These are phyloP conservation scores for Esperia sulphurella DNA, from an alignment of 2,888 invertebrate species.

Conservation along the genomic window DNA sequence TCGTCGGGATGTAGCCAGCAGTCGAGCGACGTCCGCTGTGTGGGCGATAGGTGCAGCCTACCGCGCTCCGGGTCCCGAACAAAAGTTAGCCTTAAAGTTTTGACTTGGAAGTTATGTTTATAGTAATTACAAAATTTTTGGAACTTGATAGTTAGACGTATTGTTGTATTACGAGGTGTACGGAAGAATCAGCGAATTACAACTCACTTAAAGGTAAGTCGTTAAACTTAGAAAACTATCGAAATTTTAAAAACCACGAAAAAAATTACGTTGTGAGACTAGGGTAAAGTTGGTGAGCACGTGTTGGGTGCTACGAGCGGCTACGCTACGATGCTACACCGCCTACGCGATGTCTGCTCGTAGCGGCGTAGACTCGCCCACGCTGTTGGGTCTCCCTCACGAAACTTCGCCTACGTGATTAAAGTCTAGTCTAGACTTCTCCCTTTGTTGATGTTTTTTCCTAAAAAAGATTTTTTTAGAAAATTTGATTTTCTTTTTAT, in stretches of 20 bases:
- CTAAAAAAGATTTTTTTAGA: too few relatives aligned
- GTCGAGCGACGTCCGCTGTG: conserved; percentile 62
- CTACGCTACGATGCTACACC: conserved; percentile 59
- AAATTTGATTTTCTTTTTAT: too few relatives aligned
- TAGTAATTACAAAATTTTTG: too few relatives aligned
- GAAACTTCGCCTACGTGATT: conserved; percentile 26
- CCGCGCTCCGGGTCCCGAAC: neutral
- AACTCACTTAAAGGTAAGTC: too few relatives aligned
- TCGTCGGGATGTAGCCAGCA: conserved; percentile 70
- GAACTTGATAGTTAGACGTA: too few relatives aligned
- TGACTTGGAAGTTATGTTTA: too few relatives aligned
- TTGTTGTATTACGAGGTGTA: too few relatives aligned
- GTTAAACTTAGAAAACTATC: too few relatives aligned
- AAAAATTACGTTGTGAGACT: neutral
- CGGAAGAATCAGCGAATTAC: too few relatives aligned
- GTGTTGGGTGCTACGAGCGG: conserved; percentile 46
- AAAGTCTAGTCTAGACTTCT: neutral
- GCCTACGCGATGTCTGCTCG: conserved; percentile 69
- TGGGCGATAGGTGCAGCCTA: conserved; percentile 26
- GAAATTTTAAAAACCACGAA: neutral
- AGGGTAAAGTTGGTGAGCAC: conserved; percentile 27
- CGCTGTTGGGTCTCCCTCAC: conserved; percentile 47
- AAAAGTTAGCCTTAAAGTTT: conserved; percentile 13
- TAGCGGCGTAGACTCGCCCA: conserved; percentile 73
- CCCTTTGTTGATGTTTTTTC: too few relatives aligned